Percentiles rank a stretch among this genome's conserved stretches.
Evolutionary conservation across 2,797 vertebrate species (phyloP).

Genomic region (Eleutherodactylus coqui): DNA sequence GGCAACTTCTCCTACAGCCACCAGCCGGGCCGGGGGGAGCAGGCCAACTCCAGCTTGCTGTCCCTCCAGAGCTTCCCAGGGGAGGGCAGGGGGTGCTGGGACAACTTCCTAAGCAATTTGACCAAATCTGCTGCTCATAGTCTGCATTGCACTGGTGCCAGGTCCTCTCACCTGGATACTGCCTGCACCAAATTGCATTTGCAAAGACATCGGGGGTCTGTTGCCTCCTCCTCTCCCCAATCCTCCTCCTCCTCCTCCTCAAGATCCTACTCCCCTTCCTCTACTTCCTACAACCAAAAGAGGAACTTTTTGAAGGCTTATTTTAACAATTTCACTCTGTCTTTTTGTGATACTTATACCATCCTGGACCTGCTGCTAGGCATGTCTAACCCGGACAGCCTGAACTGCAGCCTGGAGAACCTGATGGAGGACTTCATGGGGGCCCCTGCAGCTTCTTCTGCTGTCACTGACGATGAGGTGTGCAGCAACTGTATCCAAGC

Average conservation of each 20-base stretch:
- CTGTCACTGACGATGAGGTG: slow-evolving; percentile 77
- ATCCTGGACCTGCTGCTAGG: slow-evolving; percentile 84
- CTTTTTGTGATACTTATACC: slow-evolving; percentile 84
- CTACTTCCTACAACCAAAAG: slow-evolving; percentile 75
- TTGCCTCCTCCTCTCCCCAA: slow-evolving; percentile 68
- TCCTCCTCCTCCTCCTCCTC: slow-evolving; percentile 65
- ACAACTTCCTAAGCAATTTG: slow-evolving; percentile 74
- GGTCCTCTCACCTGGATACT: slow-evolving; percentile 70
- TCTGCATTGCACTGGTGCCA: slow-evolving; percentile 68
- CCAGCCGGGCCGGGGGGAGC: slow-evolving; percentile 65
- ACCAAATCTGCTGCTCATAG: slow-evolving; percentile 73
- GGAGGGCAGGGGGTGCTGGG: slow-evolving; percentile 71
- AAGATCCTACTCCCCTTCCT: slow-evolving; percentile 59
- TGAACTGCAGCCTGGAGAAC: slow-evolving; percentile 83
- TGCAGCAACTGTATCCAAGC: slow-evolving; percentile 83
- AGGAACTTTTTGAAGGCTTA: slow-evolving; percentile 82
- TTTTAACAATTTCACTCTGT: slow-evolving; percentile 85
- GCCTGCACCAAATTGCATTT: slow-evolving; percentile 71
- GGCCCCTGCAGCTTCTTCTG: slow-evolving; percentile 69
- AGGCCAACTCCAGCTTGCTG: slow-evolving; percentile 63
- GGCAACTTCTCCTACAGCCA: slow-evolving; percentile 68
- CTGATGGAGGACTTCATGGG: slow-evolving; percentile 79
- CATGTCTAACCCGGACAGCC: slow-evolving; percentile 81
- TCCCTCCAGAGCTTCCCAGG: slow-evolving; percentile 64
- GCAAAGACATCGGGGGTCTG: slow-evolving; percentile 75